Evolutionary conservation across 2,888 invertebrate genomes (phyloP).

Genomic region (Dolichomitus sp.): DNA sequence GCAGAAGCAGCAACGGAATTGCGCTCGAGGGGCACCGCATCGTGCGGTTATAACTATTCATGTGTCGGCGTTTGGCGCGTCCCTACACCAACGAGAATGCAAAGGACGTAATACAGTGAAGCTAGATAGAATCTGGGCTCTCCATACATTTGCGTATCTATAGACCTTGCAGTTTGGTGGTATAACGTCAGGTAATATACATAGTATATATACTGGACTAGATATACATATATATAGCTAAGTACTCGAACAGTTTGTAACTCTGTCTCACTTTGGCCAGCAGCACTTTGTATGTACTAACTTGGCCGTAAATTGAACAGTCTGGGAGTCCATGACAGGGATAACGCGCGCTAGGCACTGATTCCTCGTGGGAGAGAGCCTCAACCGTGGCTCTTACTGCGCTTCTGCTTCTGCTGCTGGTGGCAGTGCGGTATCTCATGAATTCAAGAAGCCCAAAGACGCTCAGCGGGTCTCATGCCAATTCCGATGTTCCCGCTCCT

Average conservation of each 20-base stretch:
- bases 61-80: slow-evolving; percentile 54
- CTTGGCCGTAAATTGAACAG: slow-evolving; percentile 76
- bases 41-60: slow-evolving; percentile 62
- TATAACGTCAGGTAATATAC: slow-evolving; percentile 57
- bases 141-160: slow-evolving; percentile 52
- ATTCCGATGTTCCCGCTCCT: background rate
- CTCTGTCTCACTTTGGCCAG: slow-evolving; percentile 55
- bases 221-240: slow-evolving; percentile 8
- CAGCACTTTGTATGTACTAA: slow-evolving; percentile 71
- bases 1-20: background rate
- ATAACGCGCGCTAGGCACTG: slow-evolving; percentile 61
- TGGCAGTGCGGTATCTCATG: slow-evolving; percentile 43
- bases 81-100: slow-evolving; percentile 49
- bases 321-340: slow-evolving; percentile 42
- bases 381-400: slow-evolving; percentile 19
- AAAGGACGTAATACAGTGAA: slow-evolving; percentile 49
- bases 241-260: slow-evolving; percentile 44
- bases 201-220: slow-evolving; percentile 1
- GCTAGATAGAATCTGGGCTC: slow-evolving; percentile 57
- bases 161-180: slow-evolving; percentile 31
- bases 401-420: slow-evolving; percentile 21
- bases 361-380: slow-evolving; percentile 72
- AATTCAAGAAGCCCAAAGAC: slow-evolving; percentile 52
- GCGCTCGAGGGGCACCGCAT: slow-evolving; percentile 34
- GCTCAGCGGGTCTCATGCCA: slow-evolving; percentile 22